Percentiles rank a stretch among this genome's conserved stretches.
phyloP scores from a whole-genome alignment of 2,113 vertebrate species.

The Hystrix cristata region DNA sequence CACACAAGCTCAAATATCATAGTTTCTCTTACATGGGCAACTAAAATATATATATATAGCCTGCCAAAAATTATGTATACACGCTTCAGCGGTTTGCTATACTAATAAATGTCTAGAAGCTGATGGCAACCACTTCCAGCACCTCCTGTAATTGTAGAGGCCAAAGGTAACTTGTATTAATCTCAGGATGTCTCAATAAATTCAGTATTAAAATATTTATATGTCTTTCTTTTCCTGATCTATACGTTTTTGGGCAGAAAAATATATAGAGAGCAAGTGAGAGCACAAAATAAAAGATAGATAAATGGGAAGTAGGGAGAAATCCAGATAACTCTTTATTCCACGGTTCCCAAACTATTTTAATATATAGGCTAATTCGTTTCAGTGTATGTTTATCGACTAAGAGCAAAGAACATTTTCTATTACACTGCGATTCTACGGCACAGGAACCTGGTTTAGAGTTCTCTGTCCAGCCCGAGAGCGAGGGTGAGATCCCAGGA shows the following conservation, averaged over 20 bases:
- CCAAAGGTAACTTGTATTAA: no score
- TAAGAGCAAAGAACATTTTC: neutral
- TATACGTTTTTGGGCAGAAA: no score
- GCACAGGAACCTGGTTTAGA: neutral
- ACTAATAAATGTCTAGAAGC: no score
- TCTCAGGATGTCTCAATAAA: no score
- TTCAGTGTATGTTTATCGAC: neutral
- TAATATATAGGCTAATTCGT: neutral
- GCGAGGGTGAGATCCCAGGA: fast-evolving
- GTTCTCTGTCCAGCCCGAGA: neutral
- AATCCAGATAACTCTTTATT: neutral
- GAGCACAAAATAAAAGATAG: neutral
- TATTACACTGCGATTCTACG: neutral
- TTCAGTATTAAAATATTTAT: no score
- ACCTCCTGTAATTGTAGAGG: no score
- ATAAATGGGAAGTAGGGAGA: neutral
- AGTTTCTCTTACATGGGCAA: neutral
- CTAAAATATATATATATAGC: no score
- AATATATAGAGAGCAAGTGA: neutral
- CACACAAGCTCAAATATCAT: neutral
- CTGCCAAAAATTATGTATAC: no score
- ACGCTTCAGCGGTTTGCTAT: no score
- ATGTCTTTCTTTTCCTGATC: no score
- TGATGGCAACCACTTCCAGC: no score
- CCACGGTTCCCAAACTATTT: neutral